A percentile compares a stretch with the other conserved stretches of the same genome.
phyloP scores from a whole-genome alignment of 2,888 invertebrate species.

The Sminthurides aquaticus region DNA sequence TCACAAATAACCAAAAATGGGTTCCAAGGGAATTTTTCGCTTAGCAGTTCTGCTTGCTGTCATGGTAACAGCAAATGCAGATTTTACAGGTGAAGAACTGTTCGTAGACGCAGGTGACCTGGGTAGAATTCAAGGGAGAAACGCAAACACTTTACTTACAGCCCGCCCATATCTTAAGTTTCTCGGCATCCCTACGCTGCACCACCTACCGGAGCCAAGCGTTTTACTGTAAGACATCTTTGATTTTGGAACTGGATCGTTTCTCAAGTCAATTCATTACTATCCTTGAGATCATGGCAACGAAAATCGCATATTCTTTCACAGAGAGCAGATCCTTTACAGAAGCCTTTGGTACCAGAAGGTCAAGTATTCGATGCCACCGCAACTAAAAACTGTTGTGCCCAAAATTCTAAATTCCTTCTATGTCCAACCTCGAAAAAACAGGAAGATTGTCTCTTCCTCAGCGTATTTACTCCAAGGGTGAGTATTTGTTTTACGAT shows the following conservation, averaged over 20 bases:
- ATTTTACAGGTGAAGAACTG: conserved; percentile 20
- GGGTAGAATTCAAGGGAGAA: conserved; percentile 23
- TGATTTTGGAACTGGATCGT: not conserved
- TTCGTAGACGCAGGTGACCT: conserved; percentile 25
- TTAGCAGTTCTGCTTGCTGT: too few relatives aligned
- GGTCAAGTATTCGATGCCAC: not conserved
- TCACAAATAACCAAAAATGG: too few relatives aligned
- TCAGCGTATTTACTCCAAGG: not conserved
- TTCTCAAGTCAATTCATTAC: not conserved
- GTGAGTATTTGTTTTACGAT: too few relatives aligned
- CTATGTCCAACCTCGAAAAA: not conserved
- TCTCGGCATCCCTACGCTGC: conserved; percentile 27
- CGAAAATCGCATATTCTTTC: too few relatives aligned
- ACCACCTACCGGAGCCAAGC: conserved; percentile 1
- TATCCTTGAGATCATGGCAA: not conserved
- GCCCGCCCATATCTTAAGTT: conserved; percentile 24
- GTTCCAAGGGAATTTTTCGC: too few relatives aligned
- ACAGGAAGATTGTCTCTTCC: not conserved
- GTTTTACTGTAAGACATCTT: conserved; percentile 27
- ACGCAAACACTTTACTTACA: not conserved
- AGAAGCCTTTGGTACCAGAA: not conserved
- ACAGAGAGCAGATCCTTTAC: not conserved
- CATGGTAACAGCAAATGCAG: not conserved
- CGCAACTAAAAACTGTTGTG: not conserved
- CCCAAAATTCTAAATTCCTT: not conserved